phyloP scores from a whole-genome alignment of 2,888 invertebrate species.

The Melanostoma scalare region DNA sequence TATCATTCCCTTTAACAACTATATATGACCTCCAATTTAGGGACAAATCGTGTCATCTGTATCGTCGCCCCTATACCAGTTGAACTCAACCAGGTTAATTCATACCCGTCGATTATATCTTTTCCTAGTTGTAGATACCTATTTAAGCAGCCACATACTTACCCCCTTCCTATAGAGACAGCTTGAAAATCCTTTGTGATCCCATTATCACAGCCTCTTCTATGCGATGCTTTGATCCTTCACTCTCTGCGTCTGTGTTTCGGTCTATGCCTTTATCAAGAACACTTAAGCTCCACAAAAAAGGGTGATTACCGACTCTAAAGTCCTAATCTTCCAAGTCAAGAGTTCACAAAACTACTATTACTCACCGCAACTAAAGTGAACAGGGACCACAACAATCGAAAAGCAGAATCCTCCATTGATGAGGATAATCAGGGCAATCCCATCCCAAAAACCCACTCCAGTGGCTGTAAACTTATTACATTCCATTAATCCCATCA shows the following conservation, averaged over 20 bases:
- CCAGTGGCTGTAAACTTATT: slow-evolving; percentile 56
- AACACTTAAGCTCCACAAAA: slow-evolving; percentile 44
- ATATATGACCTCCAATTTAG: no score
- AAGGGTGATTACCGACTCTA: slow-evolving; percentile 60
- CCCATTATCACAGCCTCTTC: slow-evolving; percentile 5
- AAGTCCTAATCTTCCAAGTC: slow-evolving; percentile 67
- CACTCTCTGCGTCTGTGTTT: not conserved
- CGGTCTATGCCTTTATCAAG: slow-evolving; percentile 26
- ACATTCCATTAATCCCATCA: slow-evolving; percentile 64
- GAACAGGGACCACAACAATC: slow-evolving; percentile 52
- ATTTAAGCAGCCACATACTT: slow-evolving; percentile 44
- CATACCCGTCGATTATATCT: slow-evolving; percentile 23
- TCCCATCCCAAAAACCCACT: slow-evolving; percentile 27
- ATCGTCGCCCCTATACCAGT: no score
- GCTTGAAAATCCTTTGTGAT: slow-evolving; percentile 33
- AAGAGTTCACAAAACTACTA: slow-evolving; percentile 64
- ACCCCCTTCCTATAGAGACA: slow-evolving; percentile 8
- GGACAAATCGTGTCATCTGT: no score
- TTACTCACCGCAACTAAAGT: slow-evolving; percentile 56
- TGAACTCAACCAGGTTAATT: no score
- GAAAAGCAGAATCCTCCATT: slow-evolving; percentile 38
- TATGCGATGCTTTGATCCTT: slow-evolving; percentile 33
- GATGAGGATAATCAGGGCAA: slow-evolving; percentile 63
- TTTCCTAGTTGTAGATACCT: slow-evolving; percentile 15
- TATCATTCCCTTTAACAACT: no score